Conservation (phyloP, 2,797 vertebrate genomes). For the Lateolabrax maculatus region DNA sequence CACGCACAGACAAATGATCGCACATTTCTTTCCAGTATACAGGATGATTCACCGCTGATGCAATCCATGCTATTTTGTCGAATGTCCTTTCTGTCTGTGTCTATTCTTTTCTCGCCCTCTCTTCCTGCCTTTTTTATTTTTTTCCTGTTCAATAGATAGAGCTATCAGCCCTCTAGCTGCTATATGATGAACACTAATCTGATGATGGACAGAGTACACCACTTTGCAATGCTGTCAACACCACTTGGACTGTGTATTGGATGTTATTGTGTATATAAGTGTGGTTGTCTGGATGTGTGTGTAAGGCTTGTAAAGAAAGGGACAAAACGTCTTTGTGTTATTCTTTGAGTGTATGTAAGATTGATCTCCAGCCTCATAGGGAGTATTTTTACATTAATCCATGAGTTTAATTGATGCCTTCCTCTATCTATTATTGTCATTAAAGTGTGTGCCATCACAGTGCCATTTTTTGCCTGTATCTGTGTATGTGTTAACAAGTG, state of each 20-base stretch:
- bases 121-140: neutral
- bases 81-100: constrained; percentile 23
- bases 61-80: constrained; percentile 25
- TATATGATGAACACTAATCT: constrained; percentile 35
- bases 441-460: neutral
- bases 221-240: constrained; percentile 24
- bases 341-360: constrained; percentile 11
- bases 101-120: constrained; percentile 3
- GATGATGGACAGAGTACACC: constrained; percentile 20
- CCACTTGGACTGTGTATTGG: neutral
- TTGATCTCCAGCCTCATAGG: constrained; percentile 38
- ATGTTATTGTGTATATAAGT: neutral
- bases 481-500: neutral
- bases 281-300: neutral
- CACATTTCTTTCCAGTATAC: constrained; percentile 35
- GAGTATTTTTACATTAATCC: constrained; percentile 54
- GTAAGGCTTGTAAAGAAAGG: neutral
- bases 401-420: constrained; percentile 49
- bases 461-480: no score
- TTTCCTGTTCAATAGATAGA: constrained; percentile 15
- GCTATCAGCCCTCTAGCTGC: constrained; percentile 22
- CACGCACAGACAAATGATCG: neutral
- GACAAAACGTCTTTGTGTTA: neutral
- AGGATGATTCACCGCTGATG: constrained; percentile 54
- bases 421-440: constrained; percentile 44